Evolutionary conservation across 2,113 vertebrate species (phyloP), one percentile per base, ranked within the genome.

Genomic region (Phaetusa simplex): DNA sequence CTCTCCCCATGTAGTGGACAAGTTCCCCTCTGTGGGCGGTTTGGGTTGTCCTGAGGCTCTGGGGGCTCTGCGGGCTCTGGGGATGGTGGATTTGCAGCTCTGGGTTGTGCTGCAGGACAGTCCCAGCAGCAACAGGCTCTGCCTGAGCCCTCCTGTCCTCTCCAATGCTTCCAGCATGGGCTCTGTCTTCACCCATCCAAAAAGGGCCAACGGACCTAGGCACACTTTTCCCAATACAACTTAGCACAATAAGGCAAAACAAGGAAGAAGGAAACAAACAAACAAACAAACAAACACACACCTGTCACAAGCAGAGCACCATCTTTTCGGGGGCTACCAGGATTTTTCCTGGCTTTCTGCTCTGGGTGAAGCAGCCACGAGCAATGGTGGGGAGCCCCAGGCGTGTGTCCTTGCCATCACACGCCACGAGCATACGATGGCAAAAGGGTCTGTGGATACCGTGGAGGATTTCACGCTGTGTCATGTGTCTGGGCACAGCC

Each of bases 401-500:
- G 23, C 1, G 0, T 0, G 0, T 8, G 15, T 42, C n/a, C 32
- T 65, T 27, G 12, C 10, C 24, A 2, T 53, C 9, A 4, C 58
- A 45, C 3, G 29, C 40, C 12, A 12, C 0, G 0, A 14, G 6
- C 27, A 4, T 3, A 6, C 1, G 2, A 14, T 49, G 65, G 27
- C 38, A 74, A 79, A 55, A 27, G 32, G 32, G 3, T 34, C 11
- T 23, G 62, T 56, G 62, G 58, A 17, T 16, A 14, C 10, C 0
- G 1, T 38, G 38, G 14, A 40, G 27, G 59, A 43, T 73, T 43
- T 73, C 8, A 34, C 0, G 1, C 34, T 0, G 0, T 38, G 55
- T 61, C 17, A 38, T 6, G 12, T 22, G 19, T 40, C 53, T 43
- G 29, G 19, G 38, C 30, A 27, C 30, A 8, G 6, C 17, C 29